Evolutionary conservation across 2,113 vertebrate species (phyloP), one percentile per base, ranked within the genome.

Genomic region (Cyanoliseus patagonus): DNA sequence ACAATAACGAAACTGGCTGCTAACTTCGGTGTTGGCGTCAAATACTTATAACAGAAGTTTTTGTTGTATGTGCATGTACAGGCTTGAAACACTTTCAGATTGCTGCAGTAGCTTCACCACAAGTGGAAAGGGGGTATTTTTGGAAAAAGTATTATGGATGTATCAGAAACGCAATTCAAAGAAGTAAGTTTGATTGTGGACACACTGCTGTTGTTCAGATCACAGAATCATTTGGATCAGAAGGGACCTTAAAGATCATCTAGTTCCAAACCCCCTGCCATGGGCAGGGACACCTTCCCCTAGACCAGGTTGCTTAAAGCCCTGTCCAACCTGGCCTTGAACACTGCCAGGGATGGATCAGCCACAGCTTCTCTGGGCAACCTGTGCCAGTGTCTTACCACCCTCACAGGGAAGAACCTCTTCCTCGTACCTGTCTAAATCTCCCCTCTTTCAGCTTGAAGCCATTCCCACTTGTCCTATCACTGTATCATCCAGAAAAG

Each of bases 41-140:
- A 44, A 44, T 44, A 44, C 44, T 44, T 44, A 19, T 3, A 44
- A 44, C 44, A 44, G 44, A 44, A 27, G 17, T 5, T 35, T 46
- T 35, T 30, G 10, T 39, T 25, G 39, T 4, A 41, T 6, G 0
- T 5, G 44, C 27, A 30, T 1, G 0, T 15, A 9, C 18, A 5
- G 4, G 25, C 28, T 17, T 67, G 37, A 67, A 78, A 61, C 28
- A 25, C 22, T 70, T 75, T 16, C 22, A 44, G 30, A 16, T 33
- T 51, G 52, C 37, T 86, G 57, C 67, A 51, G 33, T 9, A 53
- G 52, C 25, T 86, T 33, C 31, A 52, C 22, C 1, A 0, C 6
- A 59, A 49, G 20, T 6, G 11, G 15, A 5, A 30, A 33, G 5
- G 35, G n/a, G 4, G 22, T 24, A 24, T 41, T 67, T 61, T 72